Evolutionary conservation across 2,888 invertebrate genomes (phyloP).

Genomic region (Oxystoma pomonae): DNA sequence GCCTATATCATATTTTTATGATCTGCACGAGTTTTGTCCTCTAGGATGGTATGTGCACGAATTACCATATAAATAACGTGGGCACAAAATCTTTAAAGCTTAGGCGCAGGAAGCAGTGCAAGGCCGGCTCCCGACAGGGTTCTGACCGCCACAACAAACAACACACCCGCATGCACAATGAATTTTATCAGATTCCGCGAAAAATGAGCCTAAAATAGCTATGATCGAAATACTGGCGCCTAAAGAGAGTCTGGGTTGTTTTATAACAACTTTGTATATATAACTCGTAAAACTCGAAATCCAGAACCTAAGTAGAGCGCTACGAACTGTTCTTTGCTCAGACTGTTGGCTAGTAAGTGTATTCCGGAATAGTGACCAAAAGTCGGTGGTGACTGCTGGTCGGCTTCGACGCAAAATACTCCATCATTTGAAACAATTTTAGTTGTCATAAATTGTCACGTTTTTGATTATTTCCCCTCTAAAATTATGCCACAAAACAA

Average conservation of each 20-base stretch:
- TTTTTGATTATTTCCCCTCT: too few relatives aligned
- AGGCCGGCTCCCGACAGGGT: background rate
- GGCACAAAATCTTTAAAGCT: too few relatives aligned
- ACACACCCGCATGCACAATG: background rate
- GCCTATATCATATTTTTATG: conserved; percentile 71
- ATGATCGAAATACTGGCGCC: conserved; percentile 97
- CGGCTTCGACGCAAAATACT: conserved; percentile 83
- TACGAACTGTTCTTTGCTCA: conserved; percentile 86
- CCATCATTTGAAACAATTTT: too few relatives aligned
- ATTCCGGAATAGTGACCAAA: conserved; percentile 88
- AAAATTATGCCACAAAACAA: too few relatives aligned
- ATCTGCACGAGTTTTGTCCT: conserved; percentile 91
- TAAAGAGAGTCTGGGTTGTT: conserved; percentile 73
- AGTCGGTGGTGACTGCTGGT: conserved; percentile 72
- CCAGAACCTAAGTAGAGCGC: conserved; percentile 84
- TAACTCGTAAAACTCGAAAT: conserved; percentile 83
- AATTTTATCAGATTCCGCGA: conserved; percentile 61
- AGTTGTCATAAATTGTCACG: too few relatives aligned
- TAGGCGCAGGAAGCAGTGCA: background rate
- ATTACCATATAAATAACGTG: too few relatives aligned
- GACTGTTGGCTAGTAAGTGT: conserved; percentile 81
- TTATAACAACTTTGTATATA: conserved; percentile 67
- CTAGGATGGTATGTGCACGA: conserved; percentile 98
- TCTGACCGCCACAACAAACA: background rate
- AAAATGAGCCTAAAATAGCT: conserved; percentile 88